A percentile compares a stretch with the other conserved stretches of the same genome.
phyloP scores from a whole-genome alignment of 2,113 vertebrate species.

The Cisticola juncidis region DNA sequence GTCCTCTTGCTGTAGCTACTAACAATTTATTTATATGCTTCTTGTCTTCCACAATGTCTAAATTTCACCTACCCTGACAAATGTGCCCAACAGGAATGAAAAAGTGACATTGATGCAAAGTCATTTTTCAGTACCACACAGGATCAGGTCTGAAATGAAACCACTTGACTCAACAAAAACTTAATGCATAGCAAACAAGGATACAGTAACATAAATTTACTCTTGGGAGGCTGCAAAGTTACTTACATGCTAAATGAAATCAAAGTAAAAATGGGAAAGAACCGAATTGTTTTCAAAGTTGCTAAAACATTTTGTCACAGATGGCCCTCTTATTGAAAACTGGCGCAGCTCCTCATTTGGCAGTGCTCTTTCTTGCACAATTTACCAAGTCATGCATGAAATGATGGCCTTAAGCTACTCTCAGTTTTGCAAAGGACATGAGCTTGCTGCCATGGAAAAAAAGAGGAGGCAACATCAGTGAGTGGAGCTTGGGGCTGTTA shows the following conservation, averaged over 20 bases:
- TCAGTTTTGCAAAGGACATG: constrained; percentile 57
- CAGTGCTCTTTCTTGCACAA: constrained; percentile 66
- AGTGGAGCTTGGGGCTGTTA: background rate
- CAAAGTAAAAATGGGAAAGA: background rate
- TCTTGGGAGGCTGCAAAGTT: background rate
- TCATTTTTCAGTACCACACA: background rate
- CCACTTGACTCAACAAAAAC: background rate
- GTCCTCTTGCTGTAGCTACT: background rate
- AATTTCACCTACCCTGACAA: background rate
- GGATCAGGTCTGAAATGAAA: background rate
- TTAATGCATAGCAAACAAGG: background rate
- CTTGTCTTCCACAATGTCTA: background rate
- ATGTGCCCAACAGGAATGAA: background rate
- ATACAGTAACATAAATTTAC: background rate
- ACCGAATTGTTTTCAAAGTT: constrained; percentile 18
- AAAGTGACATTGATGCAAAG: background rate
- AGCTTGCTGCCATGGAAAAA: constrained; percentile 26
- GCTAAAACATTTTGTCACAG: constrained; percentile 65
- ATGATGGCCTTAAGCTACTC: constrained; percentile 59
- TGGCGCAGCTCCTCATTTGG: constrained; percentile 62
- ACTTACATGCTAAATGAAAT: background rate
- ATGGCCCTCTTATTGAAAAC: constrained; percentile 68
- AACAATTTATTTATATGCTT: background rate
- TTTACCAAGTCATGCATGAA: constrained; percentile 65
- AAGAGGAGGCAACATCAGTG: background rate